Evolutionary conservation across 1,140 invertebrate genomes (phyloP), one percentile per base, ranked within the genome.

Genomic region (Nasonia vitripennis): DNA sequence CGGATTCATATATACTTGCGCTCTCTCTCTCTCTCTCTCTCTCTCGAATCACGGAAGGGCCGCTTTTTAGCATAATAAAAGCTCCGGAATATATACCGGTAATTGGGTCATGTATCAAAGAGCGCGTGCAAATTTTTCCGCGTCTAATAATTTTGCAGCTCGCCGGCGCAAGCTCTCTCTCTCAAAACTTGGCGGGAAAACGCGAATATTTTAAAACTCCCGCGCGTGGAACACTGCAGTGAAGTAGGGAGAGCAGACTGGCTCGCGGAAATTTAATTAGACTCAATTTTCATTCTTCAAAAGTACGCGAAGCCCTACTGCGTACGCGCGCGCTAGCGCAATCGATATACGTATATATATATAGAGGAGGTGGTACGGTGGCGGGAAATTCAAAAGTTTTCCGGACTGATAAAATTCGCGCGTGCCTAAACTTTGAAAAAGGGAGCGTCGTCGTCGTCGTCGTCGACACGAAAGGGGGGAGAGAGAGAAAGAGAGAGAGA

Each of bases 281-380:
- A 62, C 55, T 62, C 55, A 62, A 62, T 62, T 62, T 62, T 62
- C 55, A 62, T 62, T 62, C 55, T 62, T 62, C 55, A 62, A 62
- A 62, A 62, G 55, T 20, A 17, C 55, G 55, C 20, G 20, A 62
- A 62, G 55, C 55, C 55, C 55, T 3, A 14, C 55, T 14, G 17
- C 55, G 55, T n/a, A 14, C 17, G 0, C 55, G 55, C 20, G 55
- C 17, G 51, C 27, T 0, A 27, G 27, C 17, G 51, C 20, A 62
- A 62, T 62, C 55, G 55, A 62, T 62, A 62, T 62, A 62, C 55
- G 55, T 62, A 20, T 62, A 51, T 51, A 51, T 51, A 51, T 12
- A 51, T 51, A 51, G 11, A 3, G 12, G 11, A 51, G 12, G 20
- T n/a, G 55, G 17, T 7, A 1, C 5, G 55, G 6, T 20, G 55